phyloP scores from a whole-genome alignment of 1,140 invertebrate genomes.

The Euglossa dilemma region DNA sequence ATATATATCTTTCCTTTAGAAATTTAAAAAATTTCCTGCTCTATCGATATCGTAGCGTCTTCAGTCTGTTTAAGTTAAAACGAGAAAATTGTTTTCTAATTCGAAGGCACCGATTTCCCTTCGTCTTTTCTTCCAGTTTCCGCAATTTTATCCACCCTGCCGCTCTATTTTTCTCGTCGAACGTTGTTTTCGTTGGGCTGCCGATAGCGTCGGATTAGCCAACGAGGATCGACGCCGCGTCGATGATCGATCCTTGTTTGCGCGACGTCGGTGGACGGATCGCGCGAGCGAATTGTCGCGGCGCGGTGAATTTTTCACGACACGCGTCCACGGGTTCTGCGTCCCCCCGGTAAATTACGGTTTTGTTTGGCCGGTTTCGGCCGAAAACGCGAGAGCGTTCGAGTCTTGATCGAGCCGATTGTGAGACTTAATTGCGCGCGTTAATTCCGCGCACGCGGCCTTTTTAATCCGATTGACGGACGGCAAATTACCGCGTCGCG shows the following conservation, averaged over 20 bases:
- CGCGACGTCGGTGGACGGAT: slow-evolving; percentile 2
- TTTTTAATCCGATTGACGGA: neutral
- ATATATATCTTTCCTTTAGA: too few species aligned
- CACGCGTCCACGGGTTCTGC: neutral
- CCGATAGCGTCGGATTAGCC: neutral
- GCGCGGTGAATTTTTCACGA: slow-evolving; percentile 15
- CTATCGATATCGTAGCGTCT: too few species aligned
- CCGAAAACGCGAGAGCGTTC: neutral
- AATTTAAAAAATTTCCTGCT: too few species aligned
- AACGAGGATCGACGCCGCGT: neutral
- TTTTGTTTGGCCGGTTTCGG: slow-evolving; percentile 7
- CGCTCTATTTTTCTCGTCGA: neutral
- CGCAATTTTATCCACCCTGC: neutral
- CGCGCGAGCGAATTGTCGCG: slow-evolving; percentile 9
- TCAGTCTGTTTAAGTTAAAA: too few species aligned
- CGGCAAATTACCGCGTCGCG: neutral
- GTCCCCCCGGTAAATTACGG: slow-evolving; percentile 2
- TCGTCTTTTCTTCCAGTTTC: neutral
- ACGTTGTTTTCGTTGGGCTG: too few species aligned
- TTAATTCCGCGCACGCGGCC: neutral
- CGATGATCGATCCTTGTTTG: slow-evolving; percentile 36
- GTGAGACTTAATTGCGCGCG: slow-evolving; percentile 6
- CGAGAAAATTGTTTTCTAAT: too few species aligned
- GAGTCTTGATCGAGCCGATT: slow-evolving; percentile 14
- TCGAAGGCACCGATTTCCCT: too few species aligned